Base-by-base conservation (phyloP, 2,797 vertebrate species). In the Myotis findleyi region DNA sequence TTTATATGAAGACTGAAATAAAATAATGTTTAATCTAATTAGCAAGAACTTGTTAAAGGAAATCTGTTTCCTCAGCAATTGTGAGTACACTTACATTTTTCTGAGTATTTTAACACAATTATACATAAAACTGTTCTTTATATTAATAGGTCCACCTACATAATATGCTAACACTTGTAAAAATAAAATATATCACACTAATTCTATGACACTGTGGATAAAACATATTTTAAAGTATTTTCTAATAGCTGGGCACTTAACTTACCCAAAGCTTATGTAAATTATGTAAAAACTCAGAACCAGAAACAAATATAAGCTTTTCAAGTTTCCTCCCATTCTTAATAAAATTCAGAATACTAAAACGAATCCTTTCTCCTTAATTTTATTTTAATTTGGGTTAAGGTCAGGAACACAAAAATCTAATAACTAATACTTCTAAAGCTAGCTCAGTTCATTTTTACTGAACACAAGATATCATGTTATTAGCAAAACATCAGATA, bases 211-310 rank as follows among this genome's bases (percentile, higher is more conserved):
- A 51, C 23, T 51, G 5, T 86, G 14, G 16, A 89, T 49, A 72
- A 38, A 69, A 83, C n/a, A 75, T 81, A 84, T 41, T 91, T 96
- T 55, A 85, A 93, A 93, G 27, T 86, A 1, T 51, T 87, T 73
- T 33, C 13, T 81, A 95, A 57, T 49, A 87, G 38, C 1, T 59
- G 5, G 30, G 7, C 11, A 59, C 8, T 57, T 75, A 68, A 68
- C 4, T 84, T 87, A 94, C 41, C 1, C 2, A 90, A n/a, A 10
- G 44, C 4, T 72, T 93, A 66, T 55, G 72, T 47, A 89, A 92
- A 72, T 68, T 69, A 62, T 38, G 1, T 79, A 82, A 85, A 90
- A 94, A 68, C 2, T 75, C 44, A 81, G 3, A 92, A 89, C 8
- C 20, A 96, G 30, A 30, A 77, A n/a, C 72, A 85, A 75, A 62